Conservation (phyloP, 2,113 vertebrate species). For the Bujurquina vittata region DNA sequence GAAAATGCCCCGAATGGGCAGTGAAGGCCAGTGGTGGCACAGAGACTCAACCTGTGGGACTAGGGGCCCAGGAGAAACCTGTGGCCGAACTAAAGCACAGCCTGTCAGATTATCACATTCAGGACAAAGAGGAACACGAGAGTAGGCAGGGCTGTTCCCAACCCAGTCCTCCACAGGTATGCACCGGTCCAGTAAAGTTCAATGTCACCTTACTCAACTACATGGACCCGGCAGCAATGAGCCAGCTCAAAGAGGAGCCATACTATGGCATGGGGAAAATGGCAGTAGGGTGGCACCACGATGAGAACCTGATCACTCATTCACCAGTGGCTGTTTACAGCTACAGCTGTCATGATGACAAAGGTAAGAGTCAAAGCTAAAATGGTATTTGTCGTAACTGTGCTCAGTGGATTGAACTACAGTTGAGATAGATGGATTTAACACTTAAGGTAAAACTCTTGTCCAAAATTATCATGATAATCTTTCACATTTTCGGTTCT, state of each 20-base stretch:
- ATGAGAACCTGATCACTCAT: conserved; percentile 91
- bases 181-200: conserved; percentile 72
- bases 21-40: conserved; percentile 10
- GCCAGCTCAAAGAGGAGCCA: conserved; percentile 92
- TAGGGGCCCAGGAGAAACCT: conserved; percentile 44
- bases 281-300: conserved; percentile 98
- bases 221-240: conserved; percentile 92
- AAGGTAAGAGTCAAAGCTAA: conserved; percentile 65
- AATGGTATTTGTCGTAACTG: background rate
- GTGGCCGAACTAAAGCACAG: conserved; percentile 66
- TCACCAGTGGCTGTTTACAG: conserved; percentile 95
- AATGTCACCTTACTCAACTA: conserved; percentile 96
- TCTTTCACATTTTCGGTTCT: background rate
- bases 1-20: conserved; percentile 42
- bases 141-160: conserved; percentile 72
- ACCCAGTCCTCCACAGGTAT: conserved; percentile 59
- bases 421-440: background rate
- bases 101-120: conserved; percentile 65
- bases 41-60: conserved; percentile 32
- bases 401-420: background rate
- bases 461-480: background rate
- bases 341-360: conserved; percentile 87
- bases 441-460: background rate
- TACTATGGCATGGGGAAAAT: conserved; percentile 98
- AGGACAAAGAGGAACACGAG: conserved; percentile 59